Evolutionary conservation across 2,113 vertebrate genomes (phyloP).

Genomic region (Dolichallabes microphthalmus): DNA sequence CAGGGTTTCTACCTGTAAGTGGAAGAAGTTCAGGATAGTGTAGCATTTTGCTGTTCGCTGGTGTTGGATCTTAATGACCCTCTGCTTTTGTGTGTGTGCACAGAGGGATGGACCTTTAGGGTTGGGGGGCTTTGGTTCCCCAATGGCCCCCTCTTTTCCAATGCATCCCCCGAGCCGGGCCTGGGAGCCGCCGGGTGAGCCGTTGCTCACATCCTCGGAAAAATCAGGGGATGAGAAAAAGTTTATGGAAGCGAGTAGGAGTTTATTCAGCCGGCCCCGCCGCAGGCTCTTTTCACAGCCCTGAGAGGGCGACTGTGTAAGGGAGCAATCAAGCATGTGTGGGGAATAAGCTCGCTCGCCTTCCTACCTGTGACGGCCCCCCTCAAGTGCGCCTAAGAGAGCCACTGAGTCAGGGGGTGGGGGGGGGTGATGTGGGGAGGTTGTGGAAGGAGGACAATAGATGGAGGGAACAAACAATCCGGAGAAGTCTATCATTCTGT

Average conservation of each 20-base stretch:
- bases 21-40: background rate
- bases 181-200: constrained; percentile 68
- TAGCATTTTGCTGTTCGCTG: constrained; percentile 7
- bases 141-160: constrained; percentile 82
- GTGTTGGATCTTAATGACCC: constrained; percentile 13
- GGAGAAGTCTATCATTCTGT: constrained; percentile 97
- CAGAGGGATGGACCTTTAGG: constrained; percentile 67
- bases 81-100: constrained; percentile 55
- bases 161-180: constrained; percentile 76
- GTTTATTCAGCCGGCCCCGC: constrained; percentile 84
- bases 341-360: constrained; percentile 89
- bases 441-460: constrained; percentile 75
- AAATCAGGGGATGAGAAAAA: constrained; percentile 88
- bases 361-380: constrained; percentile 95
- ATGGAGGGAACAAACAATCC: constrained; percentile 86
- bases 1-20: background rate
- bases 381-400: constrained; percentile 90
- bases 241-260: constrained; percentile 92
- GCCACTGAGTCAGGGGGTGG: constrained; percentile 77
- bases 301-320: constrained; percentile 86
- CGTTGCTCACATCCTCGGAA: constrained; percentile 90
- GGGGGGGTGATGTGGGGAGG: constrained; percentile 21
- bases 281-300: constrained; percentile 83
- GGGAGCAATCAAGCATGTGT: constrained; percentile 92
- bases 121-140: constrained; percentile 80